Evolutionary conservation across 1,140 invertebrate genomes (phyloP).

Genomic region (Octopus bimaculoides): DNA sequence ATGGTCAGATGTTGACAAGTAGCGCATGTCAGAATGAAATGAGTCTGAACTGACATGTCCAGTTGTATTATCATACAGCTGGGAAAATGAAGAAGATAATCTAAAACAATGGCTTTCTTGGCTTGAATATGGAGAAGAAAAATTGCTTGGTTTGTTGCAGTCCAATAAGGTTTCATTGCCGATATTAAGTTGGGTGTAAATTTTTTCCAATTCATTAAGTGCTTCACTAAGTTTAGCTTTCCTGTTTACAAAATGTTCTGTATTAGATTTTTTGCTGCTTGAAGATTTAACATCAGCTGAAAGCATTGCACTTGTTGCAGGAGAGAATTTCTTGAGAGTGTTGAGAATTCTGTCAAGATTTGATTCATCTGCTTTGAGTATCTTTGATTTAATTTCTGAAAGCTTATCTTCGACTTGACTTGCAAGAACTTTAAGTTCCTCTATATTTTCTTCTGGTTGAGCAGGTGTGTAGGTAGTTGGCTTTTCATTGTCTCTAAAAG

Average conservation of each 20-base stretch:
- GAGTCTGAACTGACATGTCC: not conserved
- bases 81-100: not conserved
- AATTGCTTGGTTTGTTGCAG: constrained; percentile 15
- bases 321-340: constrained; percentile 43
- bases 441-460: constrained; percentile 24
- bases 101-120: not conserved
- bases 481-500: not conserved
- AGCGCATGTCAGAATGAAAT: not conserved
- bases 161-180: constrained; percentile 30
- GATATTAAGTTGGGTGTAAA: constrained; percentile 41
- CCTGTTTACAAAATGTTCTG: constrained; percentile 3
- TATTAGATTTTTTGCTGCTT: constrained; percentile 28
- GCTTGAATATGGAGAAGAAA: not conserved
- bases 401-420: constrained; percentile 44
- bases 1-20: not conserved
- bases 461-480: not conserved
- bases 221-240: constrained; percentile 44
- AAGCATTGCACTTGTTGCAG: constrained; percentile 24
- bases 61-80: not conserved
- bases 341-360: constrained; percentile 42
- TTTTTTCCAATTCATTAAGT: constrained; percentile 44
- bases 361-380: constrained; percentile 44
- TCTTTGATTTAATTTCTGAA: constrained; percentile 41
- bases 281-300: constrained; percentile 26
- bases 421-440: constrained; percentile 43